A percentile compares a stretch with the other conserved stretches of the same genome.
Evolutionary conservation across 2,888 invertebrate species (phyloP).

Genomic region (Agrotis clavis): DNA sequence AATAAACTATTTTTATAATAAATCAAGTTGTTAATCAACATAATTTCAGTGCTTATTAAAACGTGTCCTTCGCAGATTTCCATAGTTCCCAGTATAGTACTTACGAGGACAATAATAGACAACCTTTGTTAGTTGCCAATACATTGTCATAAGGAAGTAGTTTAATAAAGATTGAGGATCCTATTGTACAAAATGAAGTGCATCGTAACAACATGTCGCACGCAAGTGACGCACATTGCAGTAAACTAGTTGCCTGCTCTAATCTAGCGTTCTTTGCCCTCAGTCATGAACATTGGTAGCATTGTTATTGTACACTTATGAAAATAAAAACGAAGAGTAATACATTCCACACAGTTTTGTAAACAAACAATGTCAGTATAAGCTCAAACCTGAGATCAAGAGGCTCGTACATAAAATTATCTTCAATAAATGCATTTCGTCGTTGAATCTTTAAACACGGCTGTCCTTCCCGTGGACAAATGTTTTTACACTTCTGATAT

Average conservation of each 20-base stretch:
- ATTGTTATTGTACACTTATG: conserved; percentile 7
- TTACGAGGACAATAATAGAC: conserved; percentile 6
- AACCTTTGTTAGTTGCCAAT: conserved; percentile 40
- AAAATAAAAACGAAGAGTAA: not conserved
- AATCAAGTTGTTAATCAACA: not conserved
- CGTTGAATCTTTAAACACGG: conserved; percentile 15
- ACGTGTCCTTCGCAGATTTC: not conserved
- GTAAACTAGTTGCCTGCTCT: conserved; percentile 20
- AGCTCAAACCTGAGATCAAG: too few species aligned
- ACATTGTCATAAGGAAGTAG: conserved; percentile 37
- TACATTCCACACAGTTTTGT: not conserved
- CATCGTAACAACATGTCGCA: conserved; percentile 25
- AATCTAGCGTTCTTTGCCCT: conserved; percentile 17
- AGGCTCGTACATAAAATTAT: too few species aligned
- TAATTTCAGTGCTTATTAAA: not conserved
- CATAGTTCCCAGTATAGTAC: not conserved
- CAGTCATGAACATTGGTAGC: conserved; percentile 8
- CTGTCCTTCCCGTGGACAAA: conserved; percentile 39
- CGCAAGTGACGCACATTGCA: conserved; percentile 41
- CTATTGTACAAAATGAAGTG: conserved; percentile 31
- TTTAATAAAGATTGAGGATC: conserved; percentile 37
- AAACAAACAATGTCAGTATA: not conserved
- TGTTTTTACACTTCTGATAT: conserved; percentile 45
- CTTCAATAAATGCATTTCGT: conserved; percentile 15
- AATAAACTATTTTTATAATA: not conserved